Conservation (phyloP, 2,888 invertebrate species). For the Ecdyonurus torrentis region DNA sequence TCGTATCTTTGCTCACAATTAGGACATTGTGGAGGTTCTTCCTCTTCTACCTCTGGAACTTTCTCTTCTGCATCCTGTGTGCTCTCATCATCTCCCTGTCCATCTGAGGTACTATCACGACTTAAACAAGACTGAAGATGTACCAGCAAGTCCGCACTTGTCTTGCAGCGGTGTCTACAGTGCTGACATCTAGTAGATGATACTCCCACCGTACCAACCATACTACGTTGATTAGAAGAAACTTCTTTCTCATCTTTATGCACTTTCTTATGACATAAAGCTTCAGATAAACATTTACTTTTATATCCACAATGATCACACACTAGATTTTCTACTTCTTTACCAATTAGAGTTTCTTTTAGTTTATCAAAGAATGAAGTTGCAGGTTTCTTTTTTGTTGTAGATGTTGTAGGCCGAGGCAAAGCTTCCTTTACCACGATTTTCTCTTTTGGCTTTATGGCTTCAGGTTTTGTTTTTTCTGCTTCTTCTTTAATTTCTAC, state of each 20-base stretch:
- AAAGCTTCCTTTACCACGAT: slow-evolving; percentile 1
- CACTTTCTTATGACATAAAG: slow-evolving; percentile 55
- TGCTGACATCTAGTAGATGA: slow-evolving; percentile 64
- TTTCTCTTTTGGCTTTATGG: slow-evolving; percentile 3
- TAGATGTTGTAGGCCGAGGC: slow-evolving; percentile 2
- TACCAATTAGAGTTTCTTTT: slow-evolving; percentile 51
- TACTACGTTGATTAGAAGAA: slow-evolving; percentile 7
- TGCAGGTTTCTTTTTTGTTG: slow-evolving; percentile 38
- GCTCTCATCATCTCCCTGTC: slow-evolving; percentile 7
- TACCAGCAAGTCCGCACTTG: slow-evolving; percentile 55
- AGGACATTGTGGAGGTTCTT: slow-evolving; percentile 15
- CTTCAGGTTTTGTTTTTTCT: not conserved
- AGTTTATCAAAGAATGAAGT: slow-evolving; percentile 69
- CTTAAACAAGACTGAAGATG: slow-evolving; percentile 52
- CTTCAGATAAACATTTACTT: slow-evolving; percentile 66
- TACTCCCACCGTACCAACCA: slow-evolving; percentile 14
- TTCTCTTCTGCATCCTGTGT: slow-evolving; percentile 8
- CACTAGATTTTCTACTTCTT: slow-evolving; percentile 42
- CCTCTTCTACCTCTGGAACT: slow-evolving; percentile 4
- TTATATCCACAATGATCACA: slow-evolving; percentile 57
- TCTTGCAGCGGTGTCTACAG: slow-evolving; percentile 69
- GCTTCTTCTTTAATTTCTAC: slow-evolving; percentile 7
- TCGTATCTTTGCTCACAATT: slow-evolving; percentile 11
- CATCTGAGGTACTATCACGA: slow-evolving; percentile 8
- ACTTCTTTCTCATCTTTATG: slow-evolving; percentile 15